A percentile compares a stretch with the other conserved stretches of the same genome.
phyloP scores from a whole-genome alignment of 2,888 invertebrate genomes.

The Hyles lineata region DNA sequence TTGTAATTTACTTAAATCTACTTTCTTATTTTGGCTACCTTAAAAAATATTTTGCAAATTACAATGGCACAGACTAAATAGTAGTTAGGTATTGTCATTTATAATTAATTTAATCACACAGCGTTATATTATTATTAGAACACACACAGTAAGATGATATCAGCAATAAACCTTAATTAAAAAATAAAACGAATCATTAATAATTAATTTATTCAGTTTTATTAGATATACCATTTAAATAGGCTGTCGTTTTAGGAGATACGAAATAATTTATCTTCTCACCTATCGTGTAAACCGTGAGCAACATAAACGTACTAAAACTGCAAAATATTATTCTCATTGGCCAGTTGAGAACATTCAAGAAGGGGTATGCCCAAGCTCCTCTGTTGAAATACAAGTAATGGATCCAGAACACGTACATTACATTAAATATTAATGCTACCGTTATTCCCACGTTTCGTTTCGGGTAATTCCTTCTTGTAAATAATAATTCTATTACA shows the following conservation, averaged over 20 bases:
- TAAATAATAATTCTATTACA: constrained; percentile 88
- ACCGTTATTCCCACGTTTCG: constrained; percentile 86
- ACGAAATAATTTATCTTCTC: constrained; percentile 88
- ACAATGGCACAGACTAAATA: too few species aligned
- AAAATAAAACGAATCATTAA: constrained; percentile 28
- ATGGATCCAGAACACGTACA: constrained; percentile 90
- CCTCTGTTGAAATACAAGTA: constrained; percentile 88
- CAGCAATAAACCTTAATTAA: neutral
- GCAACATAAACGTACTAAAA: constrained; percentile 82
- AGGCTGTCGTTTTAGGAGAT: constrained; percentile 80
- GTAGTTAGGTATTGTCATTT: too few species aligned
- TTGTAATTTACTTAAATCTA: neutral
- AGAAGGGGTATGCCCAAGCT: constrained; percentile 95
- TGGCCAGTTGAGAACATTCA: constrained; percentile 89
- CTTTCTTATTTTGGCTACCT: neutral
- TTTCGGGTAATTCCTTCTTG: constrained; percentile 89
- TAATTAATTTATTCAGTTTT: constrained; percentile 34
- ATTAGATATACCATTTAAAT: constrained; percentile 49
- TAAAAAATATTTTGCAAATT: too few species aligned
- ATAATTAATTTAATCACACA: too few species aligned
- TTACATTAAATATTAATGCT: constrained; percentile 83
- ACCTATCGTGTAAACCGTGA: constrained; percentile 88
- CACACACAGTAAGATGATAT: neutral
- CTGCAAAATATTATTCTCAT: constrained; percentile 89
- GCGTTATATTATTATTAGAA: too few species aligned